Base-by-base conservation (phyloP, 2,113 vertebrate genomes). In the Callopanchax toddi region DNA sequence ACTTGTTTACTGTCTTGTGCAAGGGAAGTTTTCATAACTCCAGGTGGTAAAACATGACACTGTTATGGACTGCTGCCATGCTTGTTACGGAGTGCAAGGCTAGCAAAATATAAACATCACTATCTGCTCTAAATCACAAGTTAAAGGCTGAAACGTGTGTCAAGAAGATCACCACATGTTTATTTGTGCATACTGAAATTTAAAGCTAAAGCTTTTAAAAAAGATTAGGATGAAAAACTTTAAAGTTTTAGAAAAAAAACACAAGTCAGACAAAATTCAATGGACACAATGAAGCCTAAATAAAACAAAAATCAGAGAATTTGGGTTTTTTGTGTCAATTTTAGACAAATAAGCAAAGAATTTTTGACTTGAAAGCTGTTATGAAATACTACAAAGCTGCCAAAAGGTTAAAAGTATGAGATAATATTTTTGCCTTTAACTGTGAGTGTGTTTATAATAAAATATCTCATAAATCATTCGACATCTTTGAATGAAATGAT, bases 11-110 rank as follows among this genome's bases (percentile, higher is more conserved):
- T 58, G 29, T 55, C 46, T 77, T 65, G 70, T 76, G 65, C 74
- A 65, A 78, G 62, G 70, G 78, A 72, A 68, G 74, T 74, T 81
- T 83, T 87, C 71, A 76, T 68, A 78, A 56, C 63, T 71, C 55
- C 68, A 53, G 71, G 60, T 74, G 76, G 63, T 76, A 52, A 59
- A 74, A 73, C 42, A 63, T 75, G 82, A 76, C 57, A 64, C 53
- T 23, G 18, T 29, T 2, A 8, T 82, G 82, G 82, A 81, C 4
- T 20, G 1, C 50, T 51, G 79, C 78, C 87, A 78, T 48, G 21
- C 57, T 51, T 67, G 29, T 67, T 48, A 69, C 65, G 37, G 43
- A 58, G 15, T 53, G 49, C 67, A 63, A 3, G 1, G 32, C 50
- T 48, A 57, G 69, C 18, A 22, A 57, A 65, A 56, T 52, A 67